Evolutionary conservation across 2,113 vertebrate species (phyloP), one percentile per base, ranked within the genome.

Genomic region (Thomomys bottae): DNA sequence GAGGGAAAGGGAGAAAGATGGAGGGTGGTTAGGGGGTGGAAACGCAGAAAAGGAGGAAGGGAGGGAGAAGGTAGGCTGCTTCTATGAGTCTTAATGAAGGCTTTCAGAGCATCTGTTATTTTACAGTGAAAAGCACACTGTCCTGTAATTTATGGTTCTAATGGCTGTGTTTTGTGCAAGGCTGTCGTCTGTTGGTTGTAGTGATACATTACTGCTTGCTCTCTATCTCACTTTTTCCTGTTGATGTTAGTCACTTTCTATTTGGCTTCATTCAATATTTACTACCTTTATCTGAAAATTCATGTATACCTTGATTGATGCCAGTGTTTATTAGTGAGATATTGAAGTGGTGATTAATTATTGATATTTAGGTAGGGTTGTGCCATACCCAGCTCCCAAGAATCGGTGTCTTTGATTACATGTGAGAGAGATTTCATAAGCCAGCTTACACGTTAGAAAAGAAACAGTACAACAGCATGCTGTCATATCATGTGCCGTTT

Each of bases 91-190:
- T 45, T 88, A 63, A 76, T 40, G 49, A 80, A 76, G 12, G 42
- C 40, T 71, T 68, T 0, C 14, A 61, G 23, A 0, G 5, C 6
- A 72, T 40, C 71, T 80, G 76, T 84, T 5, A 76, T 42, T 93
- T 87, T 18, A 20, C 90, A 67, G 32, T 79, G 34, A 85, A 71
- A 85, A 91, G 71, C 80, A 89, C 20, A 49, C 21, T 85, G 42
- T 20, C 17, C 89, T 64, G 9, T 38, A 32, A 2, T 76, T 67
- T 45, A 10, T 67, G 54, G 30, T 17, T 18, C 26, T 78, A 15
- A 61, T 38, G 26, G 81, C 24, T 64, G 63, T 12, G 36, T 59
- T 89, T 64, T 75, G 40, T 59, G 20, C n/a, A 84, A 67, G 24
- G 5, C 34, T 94, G 28, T 21, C 8, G 45, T n/a, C n/a, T 24